Evolutionary conservation across 2,113 vertebrate species (phyloP), one percentile per base, ranked within the genome.

Genomic region (Caretta caretta): DNA sequence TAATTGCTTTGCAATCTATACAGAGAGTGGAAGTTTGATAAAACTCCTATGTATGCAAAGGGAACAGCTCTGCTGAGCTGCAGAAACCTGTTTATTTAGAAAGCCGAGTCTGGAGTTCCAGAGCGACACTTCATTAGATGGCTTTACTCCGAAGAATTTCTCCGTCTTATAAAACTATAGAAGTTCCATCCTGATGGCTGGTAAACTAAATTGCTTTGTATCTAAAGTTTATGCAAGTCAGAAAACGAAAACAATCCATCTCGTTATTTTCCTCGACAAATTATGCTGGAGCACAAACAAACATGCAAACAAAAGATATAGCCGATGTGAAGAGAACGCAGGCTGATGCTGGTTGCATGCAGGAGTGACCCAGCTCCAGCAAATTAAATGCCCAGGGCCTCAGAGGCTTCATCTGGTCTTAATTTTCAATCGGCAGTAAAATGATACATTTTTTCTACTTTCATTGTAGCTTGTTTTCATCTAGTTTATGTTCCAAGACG

Each of bases 391-490:
- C 97, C 97, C 94, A 91, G 87, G 94, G 93, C 91, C 93, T 97
- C 96, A 92, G 38, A 97, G 92, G 75, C 17, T 89, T 98, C 98
- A 98, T 98, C 98, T 98, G 98, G 89, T 98, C 96, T 95, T 97
- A 93, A 98, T 98, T 98, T 98, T 96, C 96, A 94, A 97, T 96
- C 17, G 1, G 90, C 88, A 97, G 94, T 98, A 98, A 98, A 97
- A 92, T 54, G 51, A 97, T 97, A 90, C 22, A 14, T 12, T 95
- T 97, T 97, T 97, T 93, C 94, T 11, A 96, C 94, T 98, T 96
- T 96, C 95, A 95, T 88, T 97, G 95, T 97, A 97, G 97, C 75
- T 98, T 98, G 92, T 98, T 98, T 98, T 97, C 96, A 97, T 97
- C 93, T 95, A 97, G 90, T 95, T 97, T 97, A 84, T 90, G 93